Base-by-base conservation (phyloP, 2,888 invertebrate genomes). In the Campoplex capitator region DNA sequence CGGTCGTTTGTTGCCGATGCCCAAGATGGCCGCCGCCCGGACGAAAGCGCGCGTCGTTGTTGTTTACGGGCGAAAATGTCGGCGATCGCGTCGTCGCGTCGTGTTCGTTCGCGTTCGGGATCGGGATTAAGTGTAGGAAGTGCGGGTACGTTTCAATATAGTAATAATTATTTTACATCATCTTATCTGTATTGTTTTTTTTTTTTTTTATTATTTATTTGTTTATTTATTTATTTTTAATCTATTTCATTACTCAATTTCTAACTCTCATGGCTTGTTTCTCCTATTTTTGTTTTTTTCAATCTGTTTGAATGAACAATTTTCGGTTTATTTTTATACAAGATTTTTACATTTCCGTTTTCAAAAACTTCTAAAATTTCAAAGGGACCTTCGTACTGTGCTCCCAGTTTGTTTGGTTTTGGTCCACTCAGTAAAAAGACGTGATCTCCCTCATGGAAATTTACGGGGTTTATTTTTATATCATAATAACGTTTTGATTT, bases 401-500 rank as follows among this genome's bases (percentile, higher is more conserved):
- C 58, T 1, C 58, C 86, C n/a, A 89, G 51, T 82, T 89, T 88
- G 7, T 82, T 77, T 3, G 80, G 73, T 67, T 82, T 85, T 1
- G 76, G 86, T 16, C 86, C 88, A 23, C 62, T 74, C 62, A 78
- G 42, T 0, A 89, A 38, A 62, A 84, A 89, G 32, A 87, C 86
- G 45, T 51, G 38, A 42, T 89, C 87, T 0, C 88, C 89, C 11
- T 70, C 23, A 2, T 83, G 71, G n/a, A 88, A 85, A 7, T 56
- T 77, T 42, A 75, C 18, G 0, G 84, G 74, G 35, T 88, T 88
- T 2, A 83, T 45, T 48, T 75, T 85, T 51, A 51, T 74, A 54
- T 89, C 89, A 48, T 86, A 85, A 35, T 85, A 83, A 2, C 18
- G 13, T 76, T 89, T 89, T 2, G 86, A 87, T 51, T 75, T 84